Percentiles rank a stretch among this genome's conserved stretches.
phyloP scores from a whole-genome alignment of 2,113 vertebrate species.

The Camelus dromedarius region DNA sequence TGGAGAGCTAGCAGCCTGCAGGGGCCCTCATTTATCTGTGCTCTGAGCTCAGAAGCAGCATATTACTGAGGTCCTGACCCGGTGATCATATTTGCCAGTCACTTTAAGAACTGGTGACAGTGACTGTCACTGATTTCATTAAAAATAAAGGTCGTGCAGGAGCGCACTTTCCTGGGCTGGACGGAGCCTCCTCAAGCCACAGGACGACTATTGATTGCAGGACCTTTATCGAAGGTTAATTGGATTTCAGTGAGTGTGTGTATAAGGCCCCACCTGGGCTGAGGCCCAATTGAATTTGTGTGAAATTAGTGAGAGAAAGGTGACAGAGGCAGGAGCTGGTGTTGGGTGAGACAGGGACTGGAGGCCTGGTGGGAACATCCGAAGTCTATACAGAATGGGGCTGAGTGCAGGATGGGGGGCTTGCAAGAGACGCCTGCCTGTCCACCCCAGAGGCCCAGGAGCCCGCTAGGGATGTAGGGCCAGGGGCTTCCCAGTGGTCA shows the following conservation, averaged over 20 bases:
- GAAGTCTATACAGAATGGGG: background rate
- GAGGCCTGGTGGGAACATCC: background rate
- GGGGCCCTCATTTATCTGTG: conserved; percentile 73
- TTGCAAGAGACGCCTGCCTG: background rate
- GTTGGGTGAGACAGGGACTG: background rate
- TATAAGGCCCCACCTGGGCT: conserved; percentile 80
- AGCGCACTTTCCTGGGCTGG: conserved; percentile 81
- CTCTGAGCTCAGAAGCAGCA: conserved; percentile 80
- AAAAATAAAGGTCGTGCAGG: conserved; percentile 87
- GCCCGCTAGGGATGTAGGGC: background rate
- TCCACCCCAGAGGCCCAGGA: background rate
- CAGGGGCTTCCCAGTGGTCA: rapidly evolving
- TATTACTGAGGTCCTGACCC: conserved; percentile 80
- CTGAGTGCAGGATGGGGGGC: background rate
- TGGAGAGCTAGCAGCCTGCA: conserved; percentile 23
- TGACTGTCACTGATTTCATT: conserved; percentile 89
- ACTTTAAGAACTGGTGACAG: conserved; percentile 88
- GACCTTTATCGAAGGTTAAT: conserved; percentile 91
- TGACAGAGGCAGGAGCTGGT: background rate
- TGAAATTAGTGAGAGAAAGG: conserved; percentile 84
- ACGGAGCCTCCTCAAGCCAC: conserved; percentile 83
- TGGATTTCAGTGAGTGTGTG: conserved; percentile 86
- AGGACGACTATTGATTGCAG: conserved; percentile 87
- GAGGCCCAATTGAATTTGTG: conserved; percentile 79
- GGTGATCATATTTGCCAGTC: conserved; percentile 88